These are phyloP conservation scores for Telmatherina bonti DNA, from an alignment of 2,797 vertebrate genomes.

Conservation along the genomic window DNA sequence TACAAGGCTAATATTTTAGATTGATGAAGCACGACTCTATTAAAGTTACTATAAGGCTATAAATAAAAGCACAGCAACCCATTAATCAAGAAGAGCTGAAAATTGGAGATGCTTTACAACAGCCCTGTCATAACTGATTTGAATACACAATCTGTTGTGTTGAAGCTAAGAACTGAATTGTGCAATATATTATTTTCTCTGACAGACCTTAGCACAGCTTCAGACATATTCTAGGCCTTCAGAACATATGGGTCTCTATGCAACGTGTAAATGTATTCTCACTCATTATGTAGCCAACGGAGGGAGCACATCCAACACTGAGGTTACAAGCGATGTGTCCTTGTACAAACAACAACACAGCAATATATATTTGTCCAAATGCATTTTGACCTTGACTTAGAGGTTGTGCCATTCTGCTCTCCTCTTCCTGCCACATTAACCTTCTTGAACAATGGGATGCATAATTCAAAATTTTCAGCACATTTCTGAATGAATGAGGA, in stretches of 20 bases:
- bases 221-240: constrained; percentile 26
- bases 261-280: constrained; percentile 45
- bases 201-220: constrained; percentile 33
- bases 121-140: constrained; percentile 36
- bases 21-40: constrained; percentile 42
- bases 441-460: constrained; percentile 46
- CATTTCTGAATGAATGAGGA: constrained; percentile 44
- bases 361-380: constrained; percentile 20
- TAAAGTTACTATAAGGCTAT: constrained; percentile 42
- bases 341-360: constrained; percentile 27
- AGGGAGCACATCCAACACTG: background rate
- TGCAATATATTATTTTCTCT: constrained; percentile 38
- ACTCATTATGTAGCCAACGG: constrained; percentile 27
- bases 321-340: constrained; percentile 16
- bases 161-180: constrained; percentile 25
- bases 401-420: constrained; percentile 25
- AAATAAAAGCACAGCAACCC: constrained; percentile 50
- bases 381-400: constrained; percentile 25
- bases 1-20: constrained; percentile 46
- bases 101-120: constrained; percentile 32
- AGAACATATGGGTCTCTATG: constrained; percentile 32
- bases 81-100: constrained; percentile 53
- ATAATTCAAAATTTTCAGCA: constrained; percentile 53
- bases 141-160: constrained; percentile 28
- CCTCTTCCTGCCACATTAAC: constrained; percentile 51